Percentiles rank a stretch among this genome's conserved stretches.
Conservation (phyloP, 2,888 invertebrate genomes). For the Orthosia gothica region DNA sequence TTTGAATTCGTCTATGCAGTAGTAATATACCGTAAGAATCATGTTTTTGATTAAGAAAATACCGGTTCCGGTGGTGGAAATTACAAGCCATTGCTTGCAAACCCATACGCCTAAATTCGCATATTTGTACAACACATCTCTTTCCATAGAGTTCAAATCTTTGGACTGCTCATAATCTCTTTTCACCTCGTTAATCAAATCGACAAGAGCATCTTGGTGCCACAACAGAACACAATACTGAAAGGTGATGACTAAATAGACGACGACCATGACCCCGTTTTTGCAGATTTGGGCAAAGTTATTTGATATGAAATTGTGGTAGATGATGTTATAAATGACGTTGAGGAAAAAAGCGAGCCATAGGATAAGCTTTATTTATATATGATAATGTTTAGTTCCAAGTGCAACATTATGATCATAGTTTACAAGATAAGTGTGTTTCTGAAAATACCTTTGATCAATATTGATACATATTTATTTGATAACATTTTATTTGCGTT, state of each 20-base stretch:
- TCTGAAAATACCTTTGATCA: too few relatives aligned
- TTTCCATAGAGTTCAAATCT: slow-evolving; percentile 63
- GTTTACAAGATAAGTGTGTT: too few relatives aligned
- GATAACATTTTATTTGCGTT: too few relatives aligned
- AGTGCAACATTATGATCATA: too few relatives aligned
- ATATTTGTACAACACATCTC: slow-evolving; percentile 65
- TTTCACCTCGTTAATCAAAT: slow-evolving; percentile 70
- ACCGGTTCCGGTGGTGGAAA: slow-evolving; percentile 2
- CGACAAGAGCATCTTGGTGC: slow-evolving; percentile 62
- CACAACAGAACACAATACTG: slow-evolving; percentile 62
- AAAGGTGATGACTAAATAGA: slow-evolving; percentile 44
- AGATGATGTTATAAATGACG: slow-evolving; percentile 58
- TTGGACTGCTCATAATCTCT: slow-evolving; percentile 68
- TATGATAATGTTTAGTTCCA: too few relatives aligned
- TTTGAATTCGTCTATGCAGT: slow-evolving; percentile 60
- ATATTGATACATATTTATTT: too few relatives aligned
- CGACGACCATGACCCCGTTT: slow-evolving; percentile 49
- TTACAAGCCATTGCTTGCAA: slow-evolving; percentile 70
- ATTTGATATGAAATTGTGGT: slow-evolving; percentile 43
- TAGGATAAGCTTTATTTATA: too few relatives aligned
- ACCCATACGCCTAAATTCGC: slow-evolving; percentile 66
- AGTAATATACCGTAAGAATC: slow-evolving; percentile 62
- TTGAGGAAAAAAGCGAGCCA: slow-evolving; percentile 9
- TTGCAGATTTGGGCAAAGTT: slow-evolving; percentile 64
- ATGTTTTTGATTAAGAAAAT: slow-evolving; percentile 66